Evolutionary conservation across 2,888 invertebrate species (phyloP).

Genomic region (Scaptomyza flava): DNA sequence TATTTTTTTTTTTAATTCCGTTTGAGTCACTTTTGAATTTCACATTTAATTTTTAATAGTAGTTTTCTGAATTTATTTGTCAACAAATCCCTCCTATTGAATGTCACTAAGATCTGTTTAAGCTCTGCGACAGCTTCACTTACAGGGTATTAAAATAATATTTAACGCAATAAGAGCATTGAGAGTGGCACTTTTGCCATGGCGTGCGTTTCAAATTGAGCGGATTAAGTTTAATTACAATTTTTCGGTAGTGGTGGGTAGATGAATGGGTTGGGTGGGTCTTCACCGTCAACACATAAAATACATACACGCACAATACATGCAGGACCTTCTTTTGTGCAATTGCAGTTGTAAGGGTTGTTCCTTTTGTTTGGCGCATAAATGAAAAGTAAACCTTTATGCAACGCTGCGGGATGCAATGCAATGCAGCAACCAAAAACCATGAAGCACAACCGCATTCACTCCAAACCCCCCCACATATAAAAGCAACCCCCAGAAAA

Average conservation of each 20-base stretch:
- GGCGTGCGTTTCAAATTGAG: constrained; percentile 76
- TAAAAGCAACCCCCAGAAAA: constrained; percentile 30
- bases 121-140: not conserved
- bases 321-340: constrained; percentile 40
- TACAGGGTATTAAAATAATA: constrained; percentile 35
- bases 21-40: too few species aligned
- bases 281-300: constrained; percentile 4
- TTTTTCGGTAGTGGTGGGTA: constrained; percentile 54
- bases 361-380: constrained; percentile 60
- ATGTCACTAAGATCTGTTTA: not conserved
- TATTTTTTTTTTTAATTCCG: too few species aligned
- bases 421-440: constrained; percentile 46
- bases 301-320: constrained; percentile 9
- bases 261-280: constrained; percentile 3
- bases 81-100: too few species aligned
- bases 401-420: constrained; percentile 67
- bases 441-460: constrained; percentile 36
- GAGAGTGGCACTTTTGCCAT: constrained; percentile 50
- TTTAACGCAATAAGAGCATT: constrained; percentile 33
- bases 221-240: constrained; percentile 82
- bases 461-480: constrained; percentile 15
- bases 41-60: too few species aligned
- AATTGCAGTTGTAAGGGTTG: constrained; percentile 68
- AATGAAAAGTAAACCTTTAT: constrained; percentile 74
- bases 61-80: too few species aligned